Percentiles rank a stretch among this genome's conserved stretches.
These are phyloP conservation scores for Papilio aristodemus DNA, from an alignment of 1,140 invertebrate species.

Conservation along the genomic window DNA sequence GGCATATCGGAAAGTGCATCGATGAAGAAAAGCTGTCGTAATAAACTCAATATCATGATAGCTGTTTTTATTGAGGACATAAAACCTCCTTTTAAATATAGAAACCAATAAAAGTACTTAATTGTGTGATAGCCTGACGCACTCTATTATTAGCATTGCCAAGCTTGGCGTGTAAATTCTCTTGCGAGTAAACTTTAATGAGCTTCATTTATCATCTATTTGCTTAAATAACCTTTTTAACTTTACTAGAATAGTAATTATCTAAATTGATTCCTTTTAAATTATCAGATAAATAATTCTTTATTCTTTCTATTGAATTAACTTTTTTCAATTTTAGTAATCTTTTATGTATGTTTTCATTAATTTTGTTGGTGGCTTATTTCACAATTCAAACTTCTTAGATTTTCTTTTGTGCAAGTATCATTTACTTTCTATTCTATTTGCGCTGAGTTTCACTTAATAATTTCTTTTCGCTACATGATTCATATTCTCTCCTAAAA, in stretches of 20 bases:
- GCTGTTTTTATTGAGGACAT: conserved; percentile 15
- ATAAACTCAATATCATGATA: conserved; percentile 19
- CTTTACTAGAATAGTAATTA: not conserved
- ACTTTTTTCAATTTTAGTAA: too few relatives aligned
- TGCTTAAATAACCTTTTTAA: conserved; percentile 2
- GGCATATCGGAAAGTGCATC: not conserved
- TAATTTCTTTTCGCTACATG: too few relatives aligned
- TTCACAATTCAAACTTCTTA: too few relatives aligned
- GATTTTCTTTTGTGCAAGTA: too few relatives aligned
- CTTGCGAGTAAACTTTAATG: conserved; percentile 3
- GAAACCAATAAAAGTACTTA: conserved; percentile 28
- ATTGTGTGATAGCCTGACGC: not conserved
- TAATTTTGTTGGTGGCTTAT: too few relatives aligned
- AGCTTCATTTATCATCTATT: not conserved
- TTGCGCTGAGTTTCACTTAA: too few relatives aligned
- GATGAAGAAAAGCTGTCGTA: conserved; percentile 10
- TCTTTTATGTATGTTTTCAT: too few relatives aligned
- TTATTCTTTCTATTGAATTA: too few relatives aligned
- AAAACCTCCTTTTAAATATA: conserved; percentile 27
- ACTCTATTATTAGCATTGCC: conserved; percentile 1
- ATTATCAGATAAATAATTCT: too few relatives aligned
- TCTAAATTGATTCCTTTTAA: not conserved
- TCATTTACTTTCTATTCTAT: too few relatives aligned
- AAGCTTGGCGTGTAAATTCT: not conserved
- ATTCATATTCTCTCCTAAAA: not conserved